Percentiles rank a stretch among this genome's conserved stretches.
Conservation (phyloP, 2,797 vertebrate species). For the Propithecus perrieri region DNA sequence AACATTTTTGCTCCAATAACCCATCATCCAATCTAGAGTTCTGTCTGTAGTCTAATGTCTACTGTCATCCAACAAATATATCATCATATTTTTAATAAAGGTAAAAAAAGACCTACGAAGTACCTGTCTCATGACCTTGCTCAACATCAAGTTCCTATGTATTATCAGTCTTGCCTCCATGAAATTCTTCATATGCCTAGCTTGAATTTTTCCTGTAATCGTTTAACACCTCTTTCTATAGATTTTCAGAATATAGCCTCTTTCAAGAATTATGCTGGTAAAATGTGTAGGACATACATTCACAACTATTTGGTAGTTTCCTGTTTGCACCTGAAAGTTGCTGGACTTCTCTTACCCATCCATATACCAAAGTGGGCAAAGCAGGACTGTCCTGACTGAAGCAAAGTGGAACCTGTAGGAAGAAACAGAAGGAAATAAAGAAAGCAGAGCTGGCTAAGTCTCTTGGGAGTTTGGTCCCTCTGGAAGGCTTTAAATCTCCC, state of each 20-base stretch:
- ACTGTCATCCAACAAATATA: background rate
- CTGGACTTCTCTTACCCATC: background rate
- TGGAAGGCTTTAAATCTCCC: background rate
- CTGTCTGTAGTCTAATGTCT: slow-evolving; percentile 9
- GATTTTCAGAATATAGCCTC: background rate
- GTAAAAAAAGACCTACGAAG: background rate
- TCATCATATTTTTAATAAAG: background rate
- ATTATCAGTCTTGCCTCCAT: background rate
- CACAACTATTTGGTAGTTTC: background rate
- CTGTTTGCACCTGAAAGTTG: background rate
- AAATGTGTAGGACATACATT: background rate
- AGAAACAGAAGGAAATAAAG: slow-evolving; percentile 42
- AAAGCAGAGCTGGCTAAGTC: background rate
- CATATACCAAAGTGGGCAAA: background rate
- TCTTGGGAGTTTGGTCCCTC: background rate
- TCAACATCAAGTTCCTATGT: background rate
- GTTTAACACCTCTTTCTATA: background rate
- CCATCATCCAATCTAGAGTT: background rate
- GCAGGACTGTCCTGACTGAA: background rate
- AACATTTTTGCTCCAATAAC: background rate
- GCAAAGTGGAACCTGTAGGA: background rate
- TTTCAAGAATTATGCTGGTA: slow-evolving; percentile 29
- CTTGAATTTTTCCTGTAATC: background rate
- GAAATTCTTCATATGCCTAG: background rate
- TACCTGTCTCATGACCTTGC: background rate